Base-by-base conservation (phyloP, 64 coral and sea anemone species). In the Montipora foliosa region DNA sequence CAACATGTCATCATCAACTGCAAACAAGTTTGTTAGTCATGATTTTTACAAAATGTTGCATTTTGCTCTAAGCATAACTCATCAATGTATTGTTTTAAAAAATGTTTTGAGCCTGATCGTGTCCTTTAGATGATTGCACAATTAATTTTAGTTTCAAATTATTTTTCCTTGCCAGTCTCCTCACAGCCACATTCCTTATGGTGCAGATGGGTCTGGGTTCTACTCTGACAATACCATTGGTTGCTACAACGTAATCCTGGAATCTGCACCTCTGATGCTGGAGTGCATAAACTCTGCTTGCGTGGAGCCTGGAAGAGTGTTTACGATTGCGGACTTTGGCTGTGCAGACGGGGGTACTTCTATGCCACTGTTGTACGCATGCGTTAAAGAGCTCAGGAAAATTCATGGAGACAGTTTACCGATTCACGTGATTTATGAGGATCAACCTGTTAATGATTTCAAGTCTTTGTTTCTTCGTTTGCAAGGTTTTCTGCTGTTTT, bases 361-460 rank as follows among this genome's bases (percentile, higher is more conserved):
- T 8, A 95, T 95, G 89, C 90, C 94, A 51, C 68, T 95, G 1
- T 57, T 95, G 1, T 88, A 95, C 66, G 84, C 66, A 84, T 92
- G 82, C 49, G 90, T 95, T 2, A 80, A 87, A 22, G 94, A 83
- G 45, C 44, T 95, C 51, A 90, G 90, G 47, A 83, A 92, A n/a
- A 95, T 80, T 69, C 80, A 95, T 77, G 94, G 94, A 45, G 68
- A 91, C n/a, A 70, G 80, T 11, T 76, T 92, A 44, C 51, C 94
- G 55, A 92, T 95, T 85, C 89, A 92, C 13, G 90, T 95, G 6
- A 89, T 95, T 70, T 95, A 95, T 70, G 94, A 95, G 49, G 94
- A 95, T 69, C 94, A 95, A 7, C 94, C 94, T 13, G 94, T 95
- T 8, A 95, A 95, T 88, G 94, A 95, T 82, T 95, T 95, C 69